phyloP scores from a whole-genome alignment of 2,797 vertebrate species.

The Sibirionetta formosa region DNA sequence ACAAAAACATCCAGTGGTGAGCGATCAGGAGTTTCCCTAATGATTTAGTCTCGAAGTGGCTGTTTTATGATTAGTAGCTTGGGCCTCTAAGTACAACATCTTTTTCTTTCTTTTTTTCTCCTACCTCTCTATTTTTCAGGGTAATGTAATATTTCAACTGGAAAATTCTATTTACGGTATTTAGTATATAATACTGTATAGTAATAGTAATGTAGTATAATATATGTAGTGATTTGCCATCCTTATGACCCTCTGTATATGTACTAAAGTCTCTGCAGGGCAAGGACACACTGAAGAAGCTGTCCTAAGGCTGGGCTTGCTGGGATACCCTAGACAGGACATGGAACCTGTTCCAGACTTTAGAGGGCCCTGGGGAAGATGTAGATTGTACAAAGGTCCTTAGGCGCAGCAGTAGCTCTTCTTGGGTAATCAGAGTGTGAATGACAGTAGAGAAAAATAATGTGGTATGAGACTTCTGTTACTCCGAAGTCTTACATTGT shows the following conservation, averaged over 20 bases:
- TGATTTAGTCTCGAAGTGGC: neutral
- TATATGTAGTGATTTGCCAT: neutral
- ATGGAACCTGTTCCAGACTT: neutral
- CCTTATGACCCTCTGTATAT: neutral
- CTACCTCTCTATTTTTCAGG: neutral
- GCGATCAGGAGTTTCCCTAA: neutral
- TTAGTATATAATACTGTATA: no score
- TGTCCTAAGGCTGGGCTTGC: neutral
- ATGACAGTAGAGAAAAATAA: neutral
- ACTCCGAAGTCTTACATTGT: neutral
- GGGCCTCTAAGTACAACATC: neutral
- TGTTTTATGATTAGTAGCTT: neutral
- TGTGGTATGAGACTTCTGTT: neutral
- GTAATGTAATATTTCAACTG: neutral
- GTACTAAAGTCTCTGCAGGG: neutral
- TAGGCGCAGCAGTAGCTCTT: neutral
- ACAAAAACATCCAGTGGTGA: no score
- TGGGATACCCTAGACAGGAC: neutral
- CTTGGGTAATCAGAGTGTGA: neutral
- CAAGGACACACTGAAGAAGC: neutral
- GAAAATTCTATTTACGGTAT: no score
- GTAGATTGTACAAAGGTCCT: neutral
- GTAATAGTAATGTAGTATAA: no score
- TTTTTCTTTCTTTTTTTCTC: neutral
- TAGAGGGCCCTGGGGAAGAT: neutral